Evolutionary conservation across 2,113 vertebrate species (phyloP), one percentile per base, ranked within the genome.

Genomic region (Chitala chitala): DNA sequence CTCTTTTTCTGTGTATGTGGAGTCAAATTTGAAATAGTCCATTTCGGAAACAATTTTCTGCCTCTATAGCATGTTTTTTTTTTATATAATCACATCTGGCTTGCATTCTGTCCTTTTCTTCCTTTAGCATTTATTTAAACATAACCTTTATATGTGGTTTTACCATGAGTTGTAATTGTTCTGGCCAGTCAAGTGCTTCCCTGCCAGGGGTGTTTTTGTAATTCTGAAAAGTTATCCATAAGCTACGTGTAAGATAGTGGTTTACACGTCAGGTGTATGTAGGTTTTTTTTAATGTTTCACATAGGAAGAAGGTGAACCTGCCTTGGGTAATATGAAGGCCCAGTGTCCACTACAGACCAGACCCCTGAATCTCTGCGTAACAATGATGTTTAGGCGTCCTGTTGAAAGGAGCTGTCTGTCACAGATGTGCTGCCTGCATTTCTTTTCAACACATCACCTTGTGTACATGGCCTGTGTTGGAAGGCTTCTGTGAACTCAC

Each of bases 61-160:
- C 12, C 50, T 54, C 48, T 17, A 31, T 26, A 69, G 13, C 42
- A 59, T 71, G 71, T 59, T n/a, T 58, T 77, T 59, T 69, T 33
- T 58, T 38, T 3, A 55, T n/a, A n/a, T n/a, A n/a, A n/a, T n/a
- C n/a, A 77, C 76, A 73, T 77, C 51, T 77, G 76, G 76, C 64
- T 68, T 77, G 44, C 22, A 72, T 73, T 77, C 70, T 42, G 10
- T 69, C 13, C 54, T n/a, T 68, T 59, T 59, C 40, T 46, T n/a
- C 31, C 10, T 64, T 51, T 53, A 55, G 26, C 69, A 44, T 63
- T 38, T 71, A 44, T 59, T 59, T 61, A 40, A 65, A 48, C 44
- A 56, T 56, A 13, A 53, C 26, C 56, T 64, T 63, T 73, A 48
- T 73, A 61, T 73, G 76, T 73, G 54, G 64, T 69, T 77, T 77